Evolutionary conservation across 2,113 vertebrate species (phyloP).

Genomic region (Mormyrus iriodes): DNA sequence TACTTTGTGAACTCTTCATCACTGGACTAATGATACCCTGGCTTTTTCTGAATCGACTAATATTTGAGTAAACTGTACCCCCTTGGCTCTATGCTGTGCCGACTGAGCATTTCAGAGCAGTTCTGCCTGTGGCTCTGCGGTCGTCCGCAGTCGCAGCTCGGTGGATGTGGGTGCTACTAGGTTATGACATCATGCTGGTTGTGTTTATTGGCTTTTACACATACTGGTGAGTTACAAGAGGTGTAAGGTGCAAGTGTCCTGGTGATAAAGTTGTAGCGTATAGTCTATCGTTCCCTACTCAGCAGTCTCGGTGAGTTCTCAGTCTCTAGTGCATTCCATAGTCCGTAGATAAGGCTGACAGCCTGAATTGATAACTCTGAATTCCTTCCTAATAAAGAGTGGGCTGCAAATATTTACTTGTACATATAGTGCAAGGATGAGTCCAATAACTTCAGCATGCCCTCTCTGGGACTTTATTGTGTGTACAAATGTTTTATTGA

Average conservation of each 20-base stretch:
- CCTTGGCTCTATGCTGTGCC: not conserved
- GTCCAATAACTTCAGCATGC: not conserved
- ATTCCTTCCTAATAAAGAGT: not conserved
- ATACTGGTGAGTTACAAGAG: not conserved
- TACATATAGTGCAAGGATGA: not conserved
- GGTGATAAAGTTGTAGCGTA: not conserved
- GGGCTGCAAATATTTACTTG: not conserved
- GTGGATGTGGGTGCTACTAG: not conserved
- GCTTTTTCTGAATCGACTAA: not conserved
- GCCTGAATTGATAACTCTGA: conserved; percentile 32
- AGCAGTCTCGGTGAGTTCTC: not conserved
- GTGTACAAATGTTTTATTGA: not conserved
- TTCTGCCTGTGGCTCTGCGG: not conserved
- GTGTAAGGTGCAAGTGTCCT: not conserved
- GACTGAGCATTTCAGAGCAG: not conserved
- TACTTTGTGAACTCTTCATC: not conserved
- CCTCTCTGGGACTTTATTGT: not conserved
- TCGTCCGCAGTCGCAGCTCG: not conserved
- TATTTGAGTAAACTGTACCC: not conserved
- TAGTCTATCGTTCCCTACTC: not conserved
- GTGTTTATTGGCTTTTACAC: not conserved
- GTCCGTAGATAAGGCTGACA: conserved; percentile 55
- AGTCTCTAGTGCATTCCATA: conserved; percentile 36
- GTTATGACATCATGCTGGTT: not conserved
- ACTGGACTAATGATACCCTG: not conserved